Conservation (phyloP, 2,888 invertebrate genomes). For the Anaspis maculata region DNA sequence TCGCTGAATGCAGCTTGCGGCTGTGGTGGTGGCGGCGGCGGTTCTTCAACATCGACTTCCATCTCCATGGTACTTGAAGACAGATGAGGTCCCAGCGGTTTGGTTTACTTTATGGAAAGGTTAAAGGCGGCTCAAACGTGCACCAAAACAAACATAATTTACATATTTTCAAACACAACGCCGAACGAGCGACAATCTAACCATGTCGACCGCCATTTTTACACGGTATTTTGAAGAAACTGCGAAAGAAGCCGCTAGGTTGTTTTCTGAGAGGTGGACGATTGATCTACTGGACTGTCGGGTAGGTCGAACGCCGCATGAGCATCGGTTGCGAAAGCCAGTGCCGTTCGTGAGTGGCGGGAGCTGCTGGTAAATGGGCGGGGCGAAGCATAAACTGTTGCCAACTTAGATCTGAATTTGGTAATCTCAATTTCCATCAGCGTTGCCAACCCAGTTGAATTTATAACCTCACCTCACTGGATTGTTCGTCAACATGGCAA, state of each 20-base stretch:
- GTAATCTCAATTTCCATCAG: too few species aligned
- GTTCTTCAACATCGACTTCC: conserved; percentile 7
- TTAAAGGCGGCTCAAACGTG: conserved; percentile 13
- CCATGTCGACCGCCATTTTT: conserved; percentile 30
- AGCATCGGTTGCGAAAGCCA: too few species aligned
- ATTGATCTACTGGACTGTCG: not conserved
- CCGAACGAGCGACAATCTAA: conserved; percentile 28
- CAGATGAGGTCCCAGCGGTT: too few species aligned
- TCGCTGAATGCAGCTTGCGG: conserved; percentile 21
- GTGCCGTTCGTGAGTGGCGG: too few species aligned
- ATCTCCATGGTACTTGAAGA: conserved; percentile 2
- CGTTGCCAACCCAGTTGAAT: too few species aligned
- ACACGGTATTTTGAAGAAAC: conserved; percentile 12
- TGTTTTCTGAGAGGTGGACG: not conserved
- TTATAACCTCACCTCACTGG: too few species aligned
- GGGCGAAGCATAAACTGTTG: too few species aligned
- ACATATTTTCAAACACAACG: conserved; percentile 24
- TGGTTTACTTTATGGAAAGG: too few species aligned
- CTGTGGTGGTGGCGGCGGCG: conserved; percentile 20
- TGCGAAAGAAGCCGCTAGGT: conserved; percentile 6
- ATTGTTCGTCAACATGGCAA: too few species aligned
- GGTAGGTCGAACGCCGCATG: too few species aligned
- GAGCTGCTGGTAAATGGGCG: too few species aligned
- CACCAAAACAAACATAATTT: conserved; percentile 4
- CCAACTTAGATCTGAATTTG: too few species aligned